A percentile compares a stretch with the other conserved stretches of the same genome.
Conservation (phyloP, 2,888 invertebrate species). For the Nycteola revayana region DNA sequence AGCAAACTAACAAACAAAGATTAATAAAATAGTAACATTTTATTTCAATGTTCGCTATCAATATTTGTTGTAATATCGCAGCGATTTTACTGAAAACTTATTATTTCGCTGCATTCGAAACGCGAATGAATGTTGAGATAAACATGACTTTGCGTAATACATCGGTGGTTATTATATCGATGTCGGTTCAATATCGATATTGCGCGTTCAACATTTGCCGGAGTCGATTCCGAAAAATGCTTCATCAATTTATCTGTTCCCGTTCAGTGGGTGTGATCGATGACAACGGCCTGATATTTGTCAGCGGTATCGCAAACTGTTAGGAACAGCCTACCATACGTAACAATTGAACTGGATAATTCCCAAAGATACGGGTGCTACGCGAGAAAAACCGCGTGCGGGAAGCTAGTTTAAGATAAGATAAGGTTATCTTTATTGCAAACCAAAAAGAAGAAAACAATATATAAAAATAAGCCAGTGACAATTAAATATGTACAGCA, state of each 20-base stretch:
- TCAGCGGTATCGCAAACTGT: conserved; percentile 41
- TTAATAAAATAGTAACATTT: conserved; percentile 1
- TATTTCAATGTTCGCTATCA: conserved; percentile 8
- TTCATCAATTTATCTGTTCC: conserved; percentile 61
- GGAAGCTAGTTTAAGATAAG: too few species aligned
- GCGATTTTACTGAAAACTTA: conserved; percentile 25
- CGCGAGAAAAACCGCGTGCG: too few species aligned
- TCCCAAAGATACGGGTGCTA: too few species aligned
- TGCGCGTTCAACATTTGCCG: conserved; percentile 29
- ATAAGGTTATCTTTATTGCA: too few species aligned
- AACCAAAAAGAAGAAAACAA: too few species aligned
- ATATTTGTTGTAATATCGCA: conserved; percentile 25
- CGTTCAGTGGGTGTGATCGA: conserved; percentile 58
- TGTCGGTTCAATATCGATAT: conserved; percentile 36
- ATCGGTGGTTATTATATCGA: conserved; percentile 35
- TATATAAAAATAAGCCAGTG: too few species aligned
- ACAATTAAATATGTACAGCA: too few species aligned
- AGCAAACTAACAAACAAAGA: too few species aligned
- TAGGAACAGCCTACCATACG: too few species aligned
- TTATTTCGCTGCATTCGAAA: conserved; percentile 18
- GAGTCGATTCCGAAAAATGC: conserved; percentile 53
- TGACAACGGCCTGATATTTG: conserved; percentile 55
- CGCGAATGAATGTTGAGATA: conserved; percentile 39
- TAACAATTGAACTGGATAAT: too few species aligned
- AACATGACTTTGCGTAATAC: conserved; percentile 39